These are phyloP conservation scores for Phrixothrix hirtus DNA, from an alignment of 2,888 invertebrate species.

Conservation along the genomic window DNA sequence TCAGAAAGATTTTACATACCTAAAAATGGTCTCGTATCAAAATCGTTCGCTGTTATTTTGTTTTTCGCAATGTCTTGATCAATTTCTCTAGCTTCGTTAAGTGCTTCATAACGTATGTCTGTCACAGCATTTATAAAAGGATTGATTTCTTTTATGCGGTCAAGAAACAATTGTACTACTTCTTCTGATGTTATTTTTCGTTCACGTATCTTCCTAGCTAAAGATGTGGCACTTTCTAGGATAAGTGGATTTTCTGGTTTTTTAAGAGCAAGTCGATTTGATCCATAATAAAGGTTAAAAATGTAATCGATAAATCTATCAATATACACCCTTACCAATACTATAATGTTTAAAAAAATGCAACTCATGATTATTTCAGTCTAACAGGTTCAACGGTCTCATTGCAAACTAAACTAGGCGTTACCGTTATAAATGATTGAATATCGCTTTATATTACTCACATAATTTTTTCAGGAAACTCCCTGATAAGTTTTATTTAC, in stretches of 20 bases:
- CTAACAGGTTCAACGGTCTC: too few species aligned
- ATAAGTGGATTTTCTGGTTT: constrained; percentile 55
- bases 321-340: constrained; percentile 57
- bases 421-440: too few species aligned
- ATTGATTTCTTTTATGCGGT: constrained; percentile 76
- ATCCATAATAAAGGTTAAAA: constrained; percentile 55
- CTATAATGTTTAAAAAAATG: constrained; percentile 44
- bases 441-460: too few species aligned
- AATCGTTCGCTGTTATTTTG: constrained; percentile 64
- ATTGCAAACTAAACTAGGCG: too few species aligned
- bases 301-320: constrained; percentile 55
- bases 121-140: constrained; percentile 80
- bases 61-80: constrained; percentile 69
- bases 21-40: constrained; percentile 75
- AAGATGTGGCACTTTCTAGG: constrained; percentile 66
- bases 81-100: constrained; percentile 74
- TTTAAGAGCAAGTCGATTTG: constrained; percentile 51
- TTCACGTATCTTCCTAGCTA: constrained; percentile 70
- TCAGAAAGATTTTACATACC: constrained; percentile 52
- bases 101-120: constrained; percentile 77
- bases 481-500: too few species aligned
- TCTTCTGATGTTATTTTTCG: constrained; percentile 67
- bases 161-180: constrained; percentile 73
- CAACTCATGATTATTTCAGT: too few species aligned
- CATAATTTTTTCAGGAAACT: too few species aligned